Percentiles rank a stretch among this genome's conserved stretches.
These are phyloP conservation scores for Meliscaeva auricollis DNA, from an alignment of 2,888 invertebrate genomes.

Conservation along the genomic window DNA sequence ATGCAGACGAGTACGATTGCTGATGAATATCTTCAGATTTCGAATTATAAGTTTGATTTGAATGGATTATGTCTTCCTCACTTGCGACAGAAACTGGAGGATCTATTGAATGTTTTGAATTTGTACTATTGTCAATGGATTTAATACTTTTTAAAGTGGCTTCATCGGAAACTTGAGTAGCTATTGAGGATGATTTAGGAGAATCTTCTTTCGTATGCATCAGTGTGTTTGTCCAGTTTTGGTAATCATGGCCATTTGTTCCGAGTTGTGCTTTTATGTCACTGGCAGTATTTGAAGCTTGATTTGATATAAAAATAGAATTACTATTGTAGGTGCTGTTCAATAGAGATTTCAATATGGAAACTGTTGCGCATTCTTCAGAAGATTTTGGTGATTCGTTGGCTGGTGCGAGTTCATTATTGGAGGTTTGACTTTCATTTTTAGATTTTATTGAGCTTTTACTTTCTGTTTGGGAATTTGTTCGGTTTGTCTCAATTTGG, in stretches of 20 bases:
- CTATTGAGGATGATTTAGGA: neutral
- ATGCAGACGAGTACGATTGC: conserved; percentile 57
- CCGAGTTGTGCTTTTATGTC: neutral
- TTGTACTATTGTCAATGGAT: conserved; percentile 73
- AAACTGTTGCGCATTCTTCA: conserved; percentile 36
- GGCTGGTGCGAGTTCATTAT: neutral
- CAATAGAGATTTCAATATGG: conserved; percentile 38
- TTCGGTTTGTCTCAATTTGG: neutral
- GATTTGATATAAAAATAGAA: conserved; percentile 24
- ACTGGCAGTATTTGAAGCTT: conserved; percentile 5
- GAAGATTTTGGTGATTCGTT: neutral
- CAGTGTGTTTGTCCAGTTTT: neutral
- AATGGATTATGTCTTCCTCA: neutral
- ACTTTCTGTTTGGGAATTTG: neutral
- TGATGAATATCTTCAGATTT: conserved; percentile 7
- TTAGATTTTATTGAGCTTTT: neutral
- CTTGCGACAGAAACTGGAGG: conserved; percentile 21
- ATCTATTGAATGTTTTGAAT: conserved; percentile 72
- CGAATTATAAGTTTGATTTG: conserved; percentile 20
- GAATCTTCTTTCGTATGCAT: conserved; percentile 1
- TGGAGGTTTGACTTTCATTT: neutral
- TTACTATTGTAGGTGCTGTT: conserved; percentile 27
- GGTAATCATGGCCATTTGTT: conserved; percentile 31
- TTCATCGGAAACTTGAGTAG: conserved; percentile 20
- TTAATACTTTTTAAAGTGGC: conserved; percentile 61